Percentiles rank a stretch among this genome's conserved stretches.
Evolutionary conservation across 2,888 invertebrate genomes (phyloP).

Genomic region (Macrosoma leucophasiata): DNA sequence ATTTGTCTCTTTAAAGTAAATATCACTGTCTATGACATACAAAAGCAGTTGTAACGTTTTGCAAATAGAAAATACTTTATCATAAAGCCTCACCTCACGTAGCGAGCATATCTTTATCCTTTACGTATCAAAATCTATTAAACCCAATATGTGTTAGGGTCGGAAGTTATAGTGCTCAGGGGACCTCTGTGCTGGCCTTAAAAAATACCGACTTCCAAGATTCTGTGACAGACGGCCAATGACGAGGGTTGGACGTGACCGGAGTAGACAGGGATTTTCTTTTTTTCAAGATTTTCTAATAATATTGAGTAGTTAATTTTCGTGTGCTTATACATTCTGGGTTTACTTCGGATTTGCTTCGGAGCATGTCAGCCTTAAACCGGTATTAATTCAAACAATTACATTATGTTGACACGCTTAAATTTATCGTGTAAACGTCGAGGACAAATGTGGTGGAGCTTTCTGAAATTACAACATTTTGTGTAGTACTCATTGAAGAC

Average conservation of each 20-base stretch:
- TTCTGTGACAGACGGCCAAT: constrained; percentile 30
- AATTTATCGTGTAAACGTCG: not conserved
- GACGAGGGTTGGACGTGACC: constrained; percentile 36
- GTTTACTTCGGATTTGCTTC: no score
- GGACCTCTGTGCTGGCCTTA: no score
- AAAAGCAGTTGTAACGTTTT: no score
- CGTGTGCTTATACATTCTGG: no score
- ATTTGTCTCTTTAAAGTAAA: no score
- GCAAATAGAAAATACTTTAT: not conserved
- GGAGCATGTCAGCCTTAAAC: no score
- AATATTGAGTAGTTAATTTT: not conserved
- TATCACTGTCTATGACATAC: no score
- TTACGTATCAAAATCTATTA: constrained; percentile 7
- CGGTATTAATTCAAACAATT: no score
- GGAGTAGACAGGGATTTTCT: constrained; percentile 20
- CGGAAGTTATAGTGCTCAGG: no score
- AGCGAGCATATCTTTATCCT: constrained; percentile 6
- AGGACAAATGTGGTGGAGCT: not conserved
- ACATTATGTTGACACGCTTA: not conserved
- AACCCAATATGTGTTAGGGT: not conserved
- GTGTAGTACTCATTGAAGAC: no score
- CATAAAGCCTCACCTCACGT: no score
- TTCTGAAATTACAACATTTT: no score
- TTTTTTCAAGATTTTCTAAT: constrained; percentile 4
- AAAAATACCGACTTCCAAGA: constrained; percentile 30